Conservation (phyloP, 2,113 vertebrate species). For the Clarias magur region DNA sequence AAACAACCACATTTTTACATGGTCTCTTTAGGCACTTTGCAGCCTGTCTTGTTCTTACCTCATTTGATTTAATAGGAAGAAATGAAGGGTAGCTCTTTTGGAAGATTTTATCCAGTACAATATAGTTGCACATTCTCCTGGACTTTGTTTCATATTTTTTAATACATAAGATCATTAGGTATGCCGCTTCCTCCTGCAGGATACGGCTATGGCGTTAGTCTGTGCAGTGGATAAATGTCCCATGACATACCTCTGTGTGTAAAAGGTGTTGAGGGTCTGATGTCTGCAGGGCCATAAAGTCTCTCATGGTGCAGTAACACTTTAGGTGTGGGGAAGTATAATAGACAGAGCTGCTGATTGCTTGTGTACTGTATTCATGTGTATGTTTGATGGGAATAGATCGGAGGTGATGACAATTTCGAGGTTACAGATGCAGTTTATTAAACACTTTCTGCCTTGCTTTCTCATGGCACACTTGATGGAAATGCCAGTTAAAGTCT, state of each 20-base stretch:
- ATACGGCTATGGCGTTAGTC: not conserved
- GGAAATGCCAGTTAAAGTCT: slow-evolving; percentile 67
- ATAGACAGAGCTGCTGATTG: slow-evolving; percentile 19
- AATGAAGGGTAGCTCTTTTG: too few species aligned
- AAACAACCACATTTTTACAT: too few species aligned
- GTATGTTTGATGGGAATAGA: not conserved
- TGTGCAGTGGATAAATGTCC: not conserved
- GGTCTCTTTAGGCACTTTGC: too few species aligned
- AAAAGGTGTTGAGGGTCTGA: slow-evolving; percentile 47
- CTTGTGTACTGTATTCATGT: not conserved
- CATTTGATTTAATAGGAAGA: too few species aligned
- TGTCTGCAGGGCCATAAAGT: slow-evolving; percentile 29
- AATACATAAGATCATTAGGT: not conserved
- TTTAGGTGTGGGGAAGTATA: slow-evolving; percentile 42
- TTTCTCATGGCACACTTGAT: not conserved
- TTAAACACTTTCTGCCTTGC: slow-evolving; percentile 9
- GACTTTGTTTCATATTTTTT: not conserved
- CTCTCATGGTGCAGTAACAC: slow-evolving; percentile 36
- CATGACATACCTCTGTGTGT: not conserved
- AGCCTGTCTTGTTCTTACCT: too few species aligned
- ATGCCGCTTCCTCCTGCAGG: not conserved
- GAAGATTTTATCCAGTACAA: too few species aligned
- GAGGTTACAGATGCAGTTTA: slow-evolving; percentile 18
- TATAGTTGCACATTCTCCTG: not conserved
- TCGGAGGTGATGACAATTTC: slow-evolving; percentile 25